Conservation (phyloP, 2,888 invertebrate species). For the Cabera pusaria region DNA sequence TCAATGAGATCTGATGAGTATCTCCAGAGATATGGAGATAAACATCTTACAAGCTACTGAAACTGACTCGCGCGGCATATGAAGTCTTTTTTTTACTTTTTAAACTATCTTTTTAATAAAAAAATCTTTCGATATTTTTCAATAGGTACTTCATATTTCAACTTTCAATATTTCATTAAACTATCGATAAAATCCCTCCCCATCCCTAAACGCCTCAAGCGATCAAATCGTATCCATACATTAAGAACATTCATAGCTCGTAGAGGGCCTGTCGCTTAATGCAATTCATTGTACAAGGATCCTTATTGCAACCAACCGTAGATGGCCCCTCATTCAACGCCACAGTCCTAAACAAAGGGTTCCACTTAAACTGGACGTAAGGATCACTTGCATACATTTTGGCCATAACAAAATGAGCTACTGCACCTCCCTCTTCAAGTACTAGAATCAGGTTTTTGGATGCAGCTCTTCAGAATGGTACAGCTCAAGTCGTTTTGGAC, state of each 20-base stretch:
- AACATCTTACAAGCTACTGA: no score
- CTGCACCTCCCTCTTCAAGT: slow-evolving; percentile 26
- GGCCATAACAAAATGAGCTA: slow-evolving; percentile 44
- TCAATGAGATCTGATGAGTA: no score
- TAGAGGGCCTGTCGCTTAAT: slow-evolving; percentile 71
- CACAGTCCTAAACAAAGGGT: slow-evolving; percentile 33
- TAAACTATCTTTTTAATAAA: no score
- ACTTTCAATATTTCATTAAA: no score
- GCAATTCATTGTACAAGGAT: slow-evolving; percentile 78
- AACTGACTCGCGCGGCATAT: no score
- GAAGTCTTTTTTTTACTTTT: no score
- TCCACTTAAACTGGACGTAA: slow-evolving; percentile 39
- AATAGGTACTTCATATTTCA: no score
- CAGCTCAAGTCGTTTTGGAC: slow-evolving; percentile 40
- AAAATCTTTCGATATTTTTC: no score
- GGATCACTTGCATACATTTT: slow-evolving; percentile 53
- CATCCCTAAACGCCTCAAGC: slow-evolving; percentile 59
- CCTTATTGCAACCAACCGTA: slow-evolving; percentile 49
- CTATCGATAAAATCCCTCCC: slow-evolving; percentile 17
- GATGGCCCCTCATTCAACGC: slow-evolving; percentile 37
- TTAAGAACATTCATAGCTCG: slow-evolving; percentile 72
- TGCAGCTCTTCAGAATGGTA: slow-evolving; percentile 21
- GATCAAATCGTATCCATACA: slow-evolving; percentile 74
- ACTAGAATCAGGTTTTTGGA: slow-evolving; percentile 42
- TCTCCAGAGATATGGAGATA: no score